A percentile compares a stretch with the other conserved stretches of the same genome.
Conservation (phyloP, 2,888 invertebrate species). For the Diarsia brunnea region DNA sequence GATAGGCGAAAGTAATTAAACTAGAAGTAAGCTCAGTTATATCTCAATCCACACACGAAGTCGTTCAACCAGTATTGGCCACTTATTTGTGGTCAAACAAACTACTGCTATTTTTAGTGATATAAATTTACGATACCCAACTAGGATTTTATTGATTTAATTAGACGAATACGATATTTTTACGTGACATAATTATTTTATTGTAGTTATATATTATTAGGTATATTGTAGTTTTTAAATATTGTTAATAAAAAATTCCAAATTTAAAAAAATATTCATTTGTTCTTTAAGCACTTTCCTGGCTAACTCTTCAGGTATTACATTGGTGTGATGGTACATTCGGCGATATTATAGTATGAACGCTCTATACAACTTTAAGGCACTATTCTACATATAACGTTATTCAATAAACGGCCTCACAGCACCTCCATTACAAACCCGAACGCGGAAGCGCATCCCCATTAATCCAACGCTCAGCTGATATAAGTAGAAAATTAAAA, state of each 20-base stretch:
- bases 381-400: background rate
- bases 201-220: no score
- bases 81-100: background rate
- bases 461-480: constrained; percentile 57
- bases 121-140: no score
- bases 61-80: background rate
- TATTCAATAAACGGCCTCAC: background rate
- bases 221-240: no score
- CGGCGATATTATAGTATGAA: background rate
- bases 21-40: no score
- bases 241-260: no score
- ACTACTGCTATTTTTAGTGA: no score
- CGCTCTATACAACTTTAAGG: background rate
- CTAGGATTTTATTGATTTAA: no score
- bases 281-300: no score
- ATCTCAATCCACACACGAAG: background rate
- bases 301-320: background rate
- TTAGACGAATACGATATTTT: no score
- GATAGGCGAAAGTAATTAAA: constrained; percentile 3
- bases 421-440: no score
- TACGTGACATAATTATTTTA: no score
- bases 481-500: constrained; percentile 80
- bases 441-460: constrained; percentile 62
- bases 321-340: background rate
- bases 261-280: no score